Evolutionary conservation across 2,113 vertebrate species (phyloP), one percentile per base, ranked within the genome.

Genomic region (Synchiropus splendidus): DNA sequence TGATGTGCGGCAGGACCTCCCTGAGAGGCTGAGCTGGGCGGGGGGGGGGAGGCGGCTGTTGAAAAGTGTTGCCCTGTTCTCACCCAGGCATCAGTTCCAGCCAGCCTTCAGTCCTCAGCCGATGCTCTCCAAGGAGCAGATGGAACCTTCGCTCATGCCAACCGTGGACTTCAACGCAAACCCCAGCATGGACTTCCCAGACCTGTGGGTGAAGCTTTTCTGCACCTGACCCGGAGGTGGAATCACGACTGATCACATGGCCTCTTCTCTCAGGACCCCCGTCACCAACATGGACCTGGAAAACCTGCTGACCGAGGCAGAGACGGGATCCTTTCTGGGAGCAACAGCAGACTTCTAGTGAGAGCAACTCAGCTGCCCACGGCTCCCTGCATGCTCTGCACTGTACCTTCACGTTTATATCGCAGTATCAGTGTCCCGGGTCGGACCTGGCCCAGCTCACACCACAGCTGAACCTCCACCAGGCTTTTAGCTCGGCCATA

Each of bases 1-100:
- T n/a, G n/a, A n/a, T n/a, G n/a, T n/a, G n/a, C n/a, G n/a, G n/a
- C n/a, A n/a, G n/a, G n/a, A n/a, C n/a, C n/a, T n/a, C n/a, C n/a
- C n/a, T n/a, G n/a, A n/a, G n/a, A n/a, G n/a, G n/a, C n/a, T n/a
- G n/a, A n/a, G n/a, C 5, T 17, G 21, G 21, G 21, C 21, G 21
- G 21, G 21, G 21, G 21, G 21, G 21, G 21, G 8, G 4, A 8
- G 21, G 21, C 21, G 21, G 8, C 21, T 27, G 21, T 27, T 27
- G n/a, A n/a, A n/a, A n/a, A 17, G 11, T n/a, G 36, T 42, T 18
- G 39, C 43, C 18, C 35, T 45, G 1, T 1, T 18, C 2, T 36
- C 6, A 39, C 35, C 38, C 42, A 75, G 72, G 46, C 13, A 6
- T 34, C 16, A 1, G 14, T 77, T 63, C 35, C 47, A 3, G 9